Conservation (phyloP, 2,797 vertebrate genomes). For the Anas flavirostris region DNA sequence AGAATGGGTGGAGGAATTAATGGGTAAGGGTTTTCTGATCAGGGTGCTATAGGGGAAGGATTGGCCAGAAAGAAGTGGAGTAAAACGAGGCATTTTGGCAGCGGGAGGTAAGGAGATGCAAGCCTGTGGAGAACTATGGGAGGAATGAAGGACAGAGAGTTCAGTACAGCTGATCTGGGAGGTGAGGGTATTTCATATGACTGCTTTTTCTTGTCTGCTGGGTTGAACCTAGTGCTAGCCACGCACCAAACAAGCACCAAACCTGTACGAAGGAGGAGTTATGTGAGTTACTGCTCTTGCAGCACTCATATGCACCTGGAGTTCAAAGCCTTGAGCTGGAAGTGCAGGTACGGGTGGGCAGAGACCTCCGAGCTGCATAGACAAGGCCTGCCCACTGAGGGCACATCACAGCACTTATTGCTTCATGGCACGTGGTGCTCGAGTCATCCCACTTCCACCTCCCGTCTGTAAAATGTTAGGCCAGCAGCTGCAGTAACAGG, state of each 20-base stretch:
- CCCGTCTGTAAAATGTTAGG: neutral
- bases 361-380: neutral
- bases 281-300: neutral
- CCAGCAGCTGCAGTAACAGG: neutral
- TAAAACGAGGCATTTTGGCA: neutral
- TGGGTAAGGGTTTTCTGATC: neutral
- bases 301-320: neutral
- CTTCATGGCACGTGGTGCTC: neutral
- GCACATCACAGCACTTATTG: neutral
- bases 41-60: neutral
- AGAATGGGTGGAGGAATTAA: neutral
- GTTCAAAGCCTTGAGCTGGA: neutral
- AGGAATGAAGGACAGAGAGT: neutral
- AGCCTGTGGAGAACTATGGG: neutral
- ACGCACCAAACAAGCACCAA: fast-evolving
- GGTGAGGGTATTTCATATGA: neutral
- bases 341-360: neutral
- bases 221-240: neutral
- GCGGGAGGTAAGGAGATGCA: neutral
- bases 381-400: fast-evolving
- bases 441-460: neutral
- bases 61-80: neutral
- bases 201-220: neutral
- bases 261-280: neutral
- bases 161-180: neutral